These are phyloP conservation scores for Lasiurus cinereus DNA, from an alignment of 2,113 vertebrate genomes.

Conservation along the genomic window DNA sequence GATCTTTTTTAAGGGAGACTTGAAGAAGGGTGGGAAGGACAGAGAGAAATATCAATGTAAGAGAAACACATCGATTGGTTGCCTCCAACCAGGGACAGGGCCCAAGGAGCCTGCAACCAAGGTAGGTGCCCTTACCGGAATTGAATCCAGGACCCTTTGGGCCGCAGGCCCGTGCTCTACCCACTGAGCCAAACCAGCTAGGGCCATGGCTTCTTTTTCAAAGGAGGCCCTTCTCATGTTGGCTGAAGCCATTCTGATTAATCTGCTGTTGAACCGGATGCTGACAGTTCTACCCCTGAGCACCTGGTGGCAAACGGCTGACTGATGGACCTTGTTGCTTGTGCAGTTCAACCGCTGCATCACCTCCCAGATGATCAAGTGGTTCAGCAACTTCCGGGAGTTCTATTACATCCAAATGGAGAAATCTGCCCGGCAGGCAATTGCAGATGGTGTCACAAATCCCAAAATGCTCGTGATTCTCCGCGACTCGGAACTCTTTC, in stretches of 20 bases:
- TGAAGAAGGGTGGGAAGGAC: too few species aligned
- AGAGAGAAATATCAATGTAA: too few species aligned
- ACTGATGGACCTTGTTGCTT: not conserved
- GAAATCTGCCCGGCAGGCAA: conserved; percentile 96
- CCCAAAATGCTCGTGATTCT: conserved; percentile 91
- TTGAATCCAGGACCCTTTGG: too few species aligned
- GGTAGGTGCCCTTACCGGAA: too few species aligned
- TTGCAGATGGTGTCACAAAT: conserved; percentile 91
- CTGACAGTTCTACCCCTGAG: not conserved
- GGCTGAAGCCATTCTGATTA: not conserved
- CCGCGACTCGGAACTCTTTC: conserved; percentile 95
- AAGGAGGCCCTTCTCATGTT: not conserved
- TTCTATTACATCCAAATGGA: conserved; percentile 99
- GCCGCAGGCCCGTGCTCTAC: too few species aligned
- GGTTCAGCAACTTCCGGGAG: conserved; percentile 99
- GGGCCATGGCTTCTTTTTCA: not conserved
- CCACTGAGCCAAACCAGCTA: too few species aligned
- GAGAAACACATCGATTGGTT: too few species aligned
- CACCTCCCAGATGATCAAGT: conserved; percentile 99
- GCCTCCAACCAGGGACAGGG: too few species aligned
- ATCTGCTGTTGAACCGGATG: not conserved
- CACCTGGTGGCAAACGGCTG: fast-evolving
- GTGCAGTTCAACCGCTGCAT: conserved; percentile 96
- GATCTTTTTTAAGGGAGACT: too few species aligned
- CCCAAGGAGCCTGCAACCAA: too few species aligned